Base-by-base conservation (phyloP, 2,113 vertebrate species). In the Illadopsis cleaveri region DNA sequence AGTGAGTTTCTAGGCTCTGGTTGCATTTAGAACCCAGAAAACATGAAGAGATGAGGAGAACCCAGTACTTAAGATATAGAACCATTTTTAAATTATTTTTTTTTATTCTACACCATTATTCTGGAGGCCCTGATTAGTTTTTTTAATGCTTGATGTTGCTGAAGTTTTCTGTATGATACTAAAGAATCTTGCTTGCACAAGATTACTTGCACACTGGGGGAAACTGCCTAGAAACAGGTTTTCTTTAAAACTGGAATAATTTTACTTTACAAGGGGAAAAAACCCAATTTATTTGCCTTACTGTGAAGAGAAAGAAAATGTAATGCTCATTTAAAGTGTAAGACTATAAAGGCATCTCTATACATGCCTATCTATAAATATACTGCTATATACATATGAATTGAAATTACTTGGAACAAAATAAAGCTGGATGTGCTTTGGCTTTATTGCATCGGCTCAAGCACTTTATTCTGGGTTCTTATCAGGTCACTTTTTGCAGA, bases 21-120 rank as follows among this genome's bases (percentile, higher is more conserved):
- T 66, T 83, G 19, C n/a, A 83, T 2, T 65, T 42, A 86, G 27
- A 86, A 89, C 47, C 11, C 31, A 82, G 23, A 72, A 86, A 90
- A 82, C 11, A 21, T 3, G 17, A 62, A 48, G 8, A 62, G 15
- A 57, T 17, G 37, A 66, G 60, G n/a, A 77, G 21, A 84, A 64
- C 1, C 5, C 7, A 47, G 14, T 53, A 56, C 8, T 70, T 42
- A 69, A 79, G 2, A 44, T 2, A 33, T 1, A 44, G 17, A 91
- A 79, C 2, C 3, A 35, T 15, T 60, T 89, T 1, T 0, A n/a
- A 65, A 24, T 31, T 1, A 5, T 24, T 16, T 16, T 45, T 58
- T 51, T 65, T n/a, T 9, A 53, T 56, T 58, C 48, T 24, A 17
- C 11, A 48, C 15, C 28, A 38, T 50, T 71, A 65, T 77, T 91